phyloP scores from a whole-genome alignment of 1,140 invertebrate genomes.

The Conopomorpha cramerella region DNA sequence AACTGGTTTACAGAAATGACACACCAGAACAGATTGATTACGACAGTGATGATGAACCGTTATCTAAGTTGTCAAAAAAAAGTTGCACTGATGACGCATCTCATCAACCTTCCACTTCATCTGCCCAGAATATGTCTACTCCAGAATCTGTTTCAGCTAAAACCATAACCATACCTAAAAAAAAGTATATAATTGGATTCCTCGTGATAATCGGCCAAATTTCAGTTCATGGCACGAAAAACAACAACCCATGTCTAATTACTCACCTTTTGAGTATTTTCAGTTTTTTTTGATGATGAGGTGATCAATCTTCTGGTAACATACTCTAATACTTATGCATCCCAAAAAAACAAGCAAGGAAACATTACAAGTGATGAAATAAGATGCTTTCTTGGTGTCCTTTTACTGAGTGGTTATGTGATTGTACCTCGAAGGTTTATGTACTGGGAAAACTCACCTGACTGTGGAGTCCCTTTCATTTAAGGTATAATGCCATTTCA shows the following conservation, averaged over 20 bases:
- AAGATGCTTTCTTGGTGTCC: conserved; percentile 29
- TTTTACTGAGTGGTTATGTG: conserved; percentile 15
- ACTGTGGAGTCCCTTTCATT: not conserved
- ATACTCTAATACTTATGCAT: conserved; percentile 23
- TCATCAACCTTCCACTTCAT: too few species aligned
- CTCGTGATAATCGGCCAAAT: not conserved
- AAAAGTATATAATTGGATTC: not conserved
- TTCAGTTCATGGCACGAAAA: not conserved
- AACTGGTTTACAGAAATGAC: not conserved
- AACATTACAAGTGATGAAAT: conserved; percentile 26
- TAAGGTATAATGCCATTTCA: not conserved
- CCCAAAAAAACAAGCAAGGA: conserved; percentile 23
- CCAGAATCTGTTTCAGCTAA: not conserved
- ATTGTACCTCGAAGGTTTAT: conserved; percentile 7
- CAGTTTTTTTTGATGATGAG: conserved; percentile 25
- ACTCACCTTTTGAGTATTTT: conserved; percentile 20
- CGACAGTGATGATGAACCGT: not conserved
- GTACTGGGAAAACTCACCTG: conserved; percentile 14
- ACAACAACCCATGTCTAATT: conserved; percentile 1
- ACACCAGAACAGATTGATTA: not conserved
- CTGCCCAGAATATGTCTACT: not conserved
- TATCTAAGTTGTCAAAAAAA: not conserved
- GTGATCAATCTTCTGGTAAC: conserved; percentile 24
- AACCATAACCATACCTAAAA: not conserved
- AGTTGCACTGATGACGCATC: not conserved